These are phyloP conservation scores for Microctonus brassicae DNA, from an alignment of 2,888 invertebrate genomes.

Conservation along the genomic window DNA sequence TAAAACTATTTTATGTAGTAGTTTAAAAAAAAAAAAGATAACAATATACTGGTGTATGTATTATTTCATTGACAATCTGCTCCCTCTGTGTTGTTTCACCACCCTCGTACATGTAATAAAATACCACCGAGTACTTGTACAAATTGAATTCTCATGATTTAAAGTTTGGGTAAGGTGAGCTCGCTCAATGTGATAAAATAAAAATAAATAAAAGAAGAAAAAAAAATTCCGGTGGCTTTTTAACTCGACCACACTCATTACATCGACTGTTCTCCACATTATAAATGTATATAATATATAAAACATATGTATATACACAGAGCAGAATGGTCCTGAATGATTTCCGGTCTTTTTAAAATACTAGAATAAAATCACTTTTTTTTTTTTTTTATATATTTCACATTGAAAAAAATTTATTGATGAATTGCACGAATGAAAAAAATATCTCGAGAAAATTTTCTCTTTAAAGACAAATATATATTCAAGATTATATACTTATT, in stretches of 20 bases:
- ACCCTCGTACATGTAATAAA: background rate
- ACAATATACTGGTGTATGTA: no score
- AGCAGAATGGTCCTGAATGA: no score
- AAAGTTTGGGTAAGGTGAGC: background rate
- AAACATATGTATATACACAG: background rate
- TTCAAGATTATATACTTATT: background rate
- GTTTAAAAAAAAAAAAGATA: background rate
- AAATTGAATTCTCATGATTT: constrained; percentile 17
- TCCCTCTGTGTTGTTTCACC: no score
- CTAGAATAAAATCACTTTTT: background rate
- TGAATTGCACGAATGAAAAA: background rate
- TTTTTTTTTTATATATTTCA: background rate
- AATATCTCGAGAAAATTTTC: background rate
- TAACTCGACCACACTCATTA: constrained; percentile 2
- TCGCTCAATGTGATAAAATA: no score
- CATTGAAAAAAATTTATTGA: background rate
- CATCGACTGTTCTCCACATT: background rate
- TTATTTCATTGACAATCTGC: no score
- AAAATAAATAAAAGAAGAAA: no score
- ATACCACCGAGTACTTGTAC: background rate
- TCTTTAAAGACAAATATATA: background rate
- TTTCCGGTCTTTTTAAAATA: background rate
- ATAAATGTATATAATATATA: background rate
- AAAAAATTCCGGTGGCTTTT: background rate
- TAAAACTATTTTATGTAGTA: no score